phyloP scores from a whole-genome alignment of 2,797 vertebrate genomes.

The Siniperca scherzeri region DNA sequence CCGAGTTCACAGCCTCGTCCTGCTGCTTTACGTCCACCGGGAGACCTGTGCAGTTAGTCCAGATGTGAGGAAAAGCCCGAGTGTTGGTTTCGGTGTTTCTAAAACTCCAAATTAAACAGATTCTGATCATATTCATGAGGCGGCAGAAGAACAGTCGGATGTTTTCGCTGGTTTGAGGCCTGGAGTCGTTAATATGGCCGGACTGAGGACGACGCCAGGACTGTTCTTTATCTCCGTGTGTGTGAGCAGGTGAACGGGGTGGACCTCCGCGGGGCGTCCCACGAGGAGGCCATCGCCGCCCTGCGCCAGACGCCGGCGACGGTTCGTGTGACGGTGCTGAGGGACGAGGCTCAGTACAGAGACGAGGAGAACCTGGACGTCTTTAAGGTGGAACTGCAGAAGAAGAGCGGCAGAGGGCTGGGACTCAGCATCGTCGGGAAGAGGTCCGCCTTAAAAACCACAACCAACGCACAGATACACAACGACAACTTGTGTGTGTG shows the following conservation, averaged over 20 bases:
- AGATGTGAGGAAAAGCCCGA: no score
- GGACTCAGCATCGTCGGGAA: conserved; percentile 91
- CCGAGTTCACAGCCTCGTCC: no score
- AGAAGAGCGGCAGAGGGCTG: conserved; percentile 91
- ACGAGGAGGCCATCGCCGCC: conserved; percentile 93
- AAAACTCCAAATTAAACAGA: no score
- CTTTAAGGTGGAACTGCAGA: conserved; percentile 92
- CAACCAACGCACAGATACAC: neutral
- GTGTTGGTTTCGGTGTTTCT: no score
- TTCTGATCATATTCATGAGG: no score
- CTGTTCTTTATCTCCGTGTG: neutral
- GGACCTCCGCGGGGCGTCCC: conserved; percentile 90
- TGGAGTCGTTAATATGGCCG: no score
- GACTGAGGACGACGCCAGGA: no score
- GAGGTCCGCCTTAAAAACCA: conserved; percentile 50
- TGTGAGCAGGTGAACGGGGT: conserved; percentile 91
- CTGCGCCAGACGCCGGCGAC: conserved; percentile 92
- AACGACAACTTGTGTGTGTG: neutral
- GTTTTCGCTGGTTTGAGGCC: no score
- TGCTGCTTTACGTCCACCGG: no score
- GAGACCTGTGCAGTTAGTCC: no score
- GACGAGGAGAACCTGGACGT: conserved; percentile 94
- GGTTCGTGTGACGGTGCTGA: conserved; percentile 90
- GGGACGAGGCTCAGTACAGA: conserved; percentile 91
- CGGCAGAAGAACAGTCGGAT: no score